Percentiles rank a stretch among this genome's conserved stretches.
Evolutionary conservation across 2,113 vertebrate species (phyloP).

Genomic region (Pycnonotus jocosus): DNA sequence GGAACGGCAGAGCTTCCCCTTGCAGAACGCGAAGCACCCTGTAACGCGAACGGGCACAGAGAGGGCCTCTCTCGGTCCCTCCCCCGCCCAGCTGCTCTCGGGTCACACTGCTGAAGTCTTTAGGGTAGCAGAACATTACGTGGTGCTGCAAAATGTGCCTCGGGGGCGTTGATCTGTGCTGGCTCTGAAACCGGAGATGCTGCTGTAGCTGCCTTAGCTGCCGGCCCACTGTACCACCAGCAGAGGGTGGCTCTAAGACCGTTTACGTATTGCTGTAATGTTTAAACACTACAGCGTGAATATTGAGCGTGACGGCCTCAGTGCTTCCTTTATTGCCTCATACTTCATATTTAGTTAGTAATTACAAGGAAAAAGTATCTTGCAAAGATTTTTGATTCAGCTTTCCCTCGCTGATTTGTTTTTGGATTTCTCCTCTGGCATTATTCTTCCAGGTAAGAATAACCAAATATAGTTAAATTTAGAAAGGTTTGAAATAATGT

Average conservation of each 20-base stretch:
- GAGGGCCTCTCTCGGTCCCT: fast-evolving
- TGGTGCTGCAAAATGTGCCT: fast-evolving
- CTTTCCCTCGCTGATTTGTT: not conserved
- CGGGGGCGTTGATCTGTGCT: not conserved
- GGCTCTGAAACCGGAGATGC: not conserved
- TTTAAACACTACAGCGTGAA: not conserved
- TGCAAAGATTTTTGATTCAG: not conserved
- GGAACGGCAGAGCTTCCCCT: fast-evolving
- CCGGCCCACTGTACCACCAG: not conserved
- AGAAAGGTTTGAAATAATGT: not conserved
- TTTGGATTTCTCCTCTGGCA: not conserved
- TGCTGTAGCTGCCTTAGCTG: not conserved
- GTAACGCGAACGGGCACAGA: fast-evolving
- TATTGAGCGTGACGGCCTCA: fast-evolving
- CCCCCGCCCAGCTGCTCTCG: fast-evolving
- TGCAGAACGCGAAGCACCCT: not conserved
- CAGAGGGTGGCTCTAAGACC: not conserved
- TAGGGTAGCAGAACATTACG: fast-evolving
- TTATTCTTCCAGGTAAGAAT: not conserved
- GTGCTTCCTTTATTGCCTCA: not conserved
- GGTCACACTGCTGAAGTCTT: not conserved
- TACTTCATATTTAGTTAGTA: not conserved
- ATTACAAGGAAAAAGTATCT: not conserved
- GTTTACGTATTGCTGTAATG: fast-evolving
- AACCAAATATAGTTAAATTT: not conserved